Conservation (phyloP, 2,797 vertebrate species). For the Cheirogaleus major region DNA sequence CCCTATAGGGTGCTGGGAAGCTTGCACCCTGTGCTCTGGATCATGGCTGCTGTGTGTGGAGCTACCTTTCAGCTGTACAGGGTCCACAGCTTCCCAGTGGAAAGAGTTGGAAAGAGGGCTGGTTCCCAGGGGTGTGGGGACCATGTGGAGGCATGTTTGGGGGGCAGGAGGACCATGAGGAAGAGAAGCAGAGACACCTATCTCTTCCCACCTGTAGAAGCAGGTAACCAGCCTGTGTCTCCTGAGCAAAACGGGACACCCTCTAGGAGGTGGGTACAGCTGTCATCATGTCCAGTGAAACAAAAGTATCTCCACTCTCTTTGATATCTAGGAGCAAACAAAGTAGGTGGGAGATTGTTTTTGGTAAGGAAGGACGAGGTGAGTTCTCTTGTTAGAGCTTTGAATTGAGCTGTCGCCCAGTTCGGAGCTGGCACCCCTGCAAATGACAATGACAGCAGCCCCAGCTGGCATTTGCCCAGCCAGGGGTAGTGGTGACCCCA, state of each 20-base stretch:
- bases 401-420: background rate
- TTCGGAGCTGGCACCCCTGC: background rate
- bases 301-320: background rate
- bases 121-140: background rate
- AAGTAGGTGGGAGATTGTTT: background rate
- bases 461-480: background rate
- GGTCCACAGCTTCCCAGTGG: background rate
- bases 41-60: background rate
- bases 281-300: background rate
- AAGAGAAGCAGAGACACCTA: background rate
- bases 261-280: background rate
- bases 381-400: background rate
- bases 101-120: background rate
- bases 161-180: background rate
- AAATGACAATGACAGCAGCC: background rate
- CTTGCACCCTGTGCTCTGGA: background rate
- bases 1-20: background rate
- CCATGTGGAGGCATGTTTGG: background rate
- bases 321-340: background rate
- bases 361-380: background rate
- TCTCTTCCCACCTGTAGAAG: background rate
- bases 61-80: background rate
- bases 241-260: background rate
- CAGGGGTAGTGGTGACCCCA: background rate
- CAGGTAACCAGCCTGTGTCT: background rate